phyloP scores from a whole-genome alignment of 2,113 vertebrate species.

The Coptodon bakossiorum region DNA sequence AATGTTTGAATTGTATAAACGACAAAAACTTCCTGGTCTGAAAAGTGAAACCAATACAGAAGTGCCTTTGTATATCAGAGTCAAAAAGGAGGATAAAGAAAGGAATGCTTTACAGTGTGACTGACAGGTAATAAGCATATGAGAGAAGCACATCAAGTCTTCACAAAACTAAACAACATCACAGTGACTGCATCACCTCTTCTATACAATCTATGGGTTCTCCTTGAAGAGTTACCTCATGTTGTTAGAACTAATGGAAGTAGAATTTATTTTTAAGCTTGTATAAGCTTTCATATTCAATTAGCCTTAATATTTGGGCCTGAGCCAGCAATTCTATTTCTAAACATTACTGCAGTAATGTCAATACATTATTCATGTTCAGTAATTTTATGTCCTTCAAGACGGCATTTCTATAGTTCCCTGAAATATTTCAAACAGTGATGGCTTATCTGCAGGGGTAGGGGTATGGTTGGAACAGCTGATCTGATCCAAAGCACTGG shows the following conservation, averaged over 20 bases:
- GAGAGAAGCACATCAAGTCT: not conserved
- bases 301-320: not conserved
- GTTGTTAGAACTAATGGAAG: not conserved
- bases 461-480: not conserved
- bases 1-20: not conserved
- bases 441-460: not conserved
- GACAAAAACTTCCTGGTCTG: not conserved
- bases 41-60: not conserved
- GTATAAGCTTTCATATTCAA: not conserved
- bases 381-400: not conserved
- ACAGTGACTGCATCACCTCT: not conserved
- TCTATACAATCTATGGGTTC: not conserved
- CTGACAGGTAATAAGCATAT: not conserved
- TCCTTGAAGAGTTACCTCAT: not conserved
- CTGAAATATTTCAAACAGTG: not conserved
- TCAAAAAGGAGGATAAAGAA: not conserved
- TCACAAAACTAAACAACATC: not conserved
- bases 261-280: not conserved
- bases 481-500: not conserved
- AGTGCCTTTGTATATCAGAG: not conserved
- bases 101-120: not conserved
- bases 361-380: not conserved
- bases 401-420: not conserved
- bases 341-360: not conserved
- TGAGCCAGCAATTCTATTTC: not conserved